Evolutionary conservation across 1,140 invertebrate genomes (phyloP), one percentile per base, ranked within the genome.

Genomic region (Spodoptera litura): DNA sequence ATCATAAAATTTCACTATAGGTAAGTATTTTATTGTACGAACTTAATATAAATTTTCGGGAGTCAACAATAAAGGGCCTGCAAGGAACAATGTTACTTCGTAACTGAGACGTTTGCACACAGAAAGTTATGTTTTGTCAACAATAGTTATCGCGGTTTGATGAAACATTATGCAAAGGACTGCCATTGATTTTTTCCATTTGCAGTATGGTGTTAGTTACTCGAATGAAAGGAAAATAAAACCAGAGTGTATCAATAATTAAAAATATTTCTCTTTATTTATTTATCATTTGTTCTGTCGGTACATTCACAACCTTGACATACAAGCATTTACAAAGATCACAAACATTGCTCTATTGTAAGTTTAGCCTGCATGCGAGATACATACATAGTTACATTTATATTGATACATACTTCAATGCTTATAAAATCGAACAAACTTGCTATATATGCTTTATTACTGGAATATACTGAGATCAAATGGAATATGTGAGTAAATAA

Each of bases 271-370:
- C 38, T 44, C 38, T 44, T 44, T 74, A 61, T 73, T 56, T 10
- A 56, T 72, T 61, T 58, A 58, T 25, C 72, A 74, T 61, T 59
- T 52, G 38, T 74, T 61, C 58, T 44, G 38, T 44, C 38, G 35
- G 10, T 55, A 71, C 72, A 52, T 74, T 74, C 72, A 74, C 72
- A 74, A 74, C 72, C 72, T 59, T 61, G 51, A 76, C 70, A 77
- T 72, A 35, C 74, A 72, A 72, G 31, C 68, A 71, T 71, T 73
- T 73, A 51, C 58, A 58, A 73, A 55, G 27, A 62, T 75, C 56
- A 58, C 55, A 44, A 73, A 27, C 12, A n/a, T 51, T 44, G 31
- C 20, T 66, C 15, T 12, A 20, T 49, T 10, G 10, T 20, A 56
- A 20, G n/a, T 20, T 20, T 10, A 13, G 61, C n/a, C 38, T 38